Percentiles rank a stretch among this genome's conserved stretches.
Conservation (phyloP, 2,888 invertebrate genomes). For the Cerceris ruficornis region DNA sequence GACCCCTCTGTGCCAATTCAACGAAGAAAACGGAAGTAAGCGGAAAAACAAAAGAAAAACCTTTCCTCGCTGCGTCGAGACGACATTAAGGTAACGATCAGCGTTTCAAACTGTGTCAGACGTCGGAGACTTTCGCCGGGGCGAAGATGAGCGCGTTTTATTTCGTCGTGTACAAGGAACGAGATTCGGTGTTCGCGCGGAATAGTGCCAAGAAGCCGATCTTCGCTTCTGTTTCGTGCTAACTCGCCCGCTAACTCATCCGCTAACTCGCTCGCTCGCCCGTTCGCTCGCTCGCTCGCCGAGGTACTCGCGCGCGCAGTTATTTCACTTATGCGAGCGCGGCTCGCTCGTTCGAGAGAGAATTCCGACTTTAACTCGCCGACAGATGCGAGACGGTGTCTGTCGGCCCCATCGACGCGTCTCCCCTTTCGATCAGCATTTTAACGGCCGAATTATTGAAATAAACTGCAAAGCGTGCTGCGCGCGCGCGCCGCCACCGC, state of each 20-base stretch:
- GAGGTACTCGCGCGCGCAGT: conserved; percentile 40
- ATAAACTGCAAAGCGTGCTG: conserved; percentile 65
- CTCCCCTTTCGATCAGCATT: conserved; percentile 73
- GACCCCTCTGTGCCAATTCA: too few species aligned
- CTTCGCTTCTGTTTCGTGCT: too few species aligned
- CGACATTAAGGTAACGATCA: conserved; percentile 22
- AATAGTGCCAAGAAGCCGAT: conserved; percentile 66
- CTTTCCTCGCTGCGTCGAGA: background rate
- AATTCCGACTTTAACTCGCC: conserved; percentile 66
- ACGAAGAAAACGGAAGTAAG: too few species aligned
- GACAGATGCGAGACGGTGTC: conserved; percentile 72
- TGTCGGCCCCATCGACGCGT: conserved; percentile 39
- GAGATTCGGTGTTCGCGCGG: conserved; percentile 30
- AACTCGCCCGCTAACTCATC: too few species aligned
- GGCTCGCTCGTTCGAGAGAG: conserved; percentile 38
- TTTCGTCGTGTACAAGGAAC: conserved; percentile 48
- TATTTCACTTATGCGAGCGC: conserved; percentile 74
- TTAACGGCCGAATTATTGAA: conserved; percentile 78
- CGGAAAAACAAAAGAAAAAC: background rate
- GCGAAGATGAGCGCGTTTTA: conserved; percentile 54
- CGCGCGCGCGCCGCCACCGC: conserved; percentile 33
- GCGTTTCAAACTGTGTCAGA: conserved; percentile 50
- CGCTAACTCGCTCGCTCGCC: too few species aligned
- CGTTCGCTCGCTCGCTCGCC: too few species aligned
- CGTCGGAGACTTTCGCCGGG: conserved; percentile 49